Conservation (phyloP, 92 coral and sea anemone species). For the Porites cylindrica region DNA sequence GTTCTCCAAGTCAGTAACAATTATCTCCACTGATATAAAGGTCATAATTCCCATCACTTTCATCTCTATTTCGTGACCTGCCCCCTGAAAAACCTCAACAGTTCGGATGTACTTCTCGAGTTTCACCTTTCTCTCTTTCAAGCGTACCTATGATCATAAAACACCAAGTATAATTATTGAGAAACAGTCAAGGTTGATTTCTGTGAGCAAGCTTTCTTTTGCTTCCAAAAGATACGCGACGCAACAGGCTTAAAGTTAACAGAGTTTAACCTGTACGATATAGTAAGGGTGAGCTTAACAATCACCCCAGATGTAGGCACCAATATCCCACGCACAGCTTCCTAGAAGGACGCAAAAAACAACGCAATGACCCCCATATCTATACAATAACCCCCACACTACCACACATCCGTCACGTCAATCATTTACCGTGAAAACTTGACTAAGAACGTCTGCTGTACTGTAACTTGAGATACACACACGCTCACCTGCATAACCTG, state of each 20-base stretch:
- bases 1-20: slow-evolving; percentile 84
- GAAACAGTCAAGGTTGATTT: too few species aligned
- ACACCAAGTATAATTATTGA: too few species aligned
- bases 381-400: too few species aligned
- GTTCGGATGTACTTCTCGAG: slow-evolving; percentile 91
- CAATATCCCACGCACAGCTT: too few species aligned
- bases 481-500: slow-evolving; percentile 80
- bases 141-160: slow-evolving; percentile 51
- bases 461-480: background rate
- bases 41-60: slow-evolving; percentile 89
- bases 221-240: too few species aligned
- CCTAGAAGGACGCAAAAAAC: too few species aligned
- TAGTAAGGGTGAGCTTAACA: too few species aligned
- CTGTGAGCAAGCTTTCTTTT: too few species aligned
- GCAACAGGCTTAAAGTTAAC: too few species aligned
- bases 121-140: slow-evolving; percentile 87
- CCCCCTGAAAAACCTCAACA: slow-evolving; percentile 90
- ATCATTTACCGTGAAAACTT: background rate
- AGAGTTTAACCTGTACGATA: too few species aligned
- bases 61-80: slow-evolving; percentile 80
- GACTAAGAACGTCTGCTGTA: background rate
- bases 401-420: too few species aligned
- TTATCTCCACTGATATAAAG: slow-evolving; percentile 87
- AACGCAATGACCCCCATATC: background rate
- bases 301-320: too few species aligned